Base-by-base conservation (phyloP, 2,888 invertebrate species). In the Crocallis elinguaria region DNA sequence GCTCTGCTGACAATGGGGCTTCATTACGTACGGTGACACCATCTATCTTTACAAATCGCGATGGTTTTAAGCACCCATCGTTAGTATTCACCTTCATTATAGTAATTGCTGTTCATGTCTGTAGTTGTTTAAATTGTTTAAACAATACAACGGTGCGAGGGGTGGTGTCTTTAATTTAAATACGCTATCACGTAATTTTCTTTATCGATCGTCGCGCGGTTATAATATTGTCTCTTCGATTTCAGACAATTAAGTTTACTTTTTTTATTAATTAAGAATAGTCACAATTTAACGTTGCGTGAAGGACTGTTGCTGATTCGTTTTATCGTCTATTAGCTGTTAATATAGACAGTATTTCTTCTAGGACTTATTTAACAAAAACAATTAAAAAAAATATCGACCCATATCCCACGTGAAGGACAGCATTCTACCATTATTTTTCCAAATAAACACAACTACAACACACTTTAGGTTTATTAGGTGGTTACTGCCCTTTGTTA, bases 1-100 rank as follows among this genome's bases (percentile, higher is more conserved):
- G 58, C 62, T 65, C 60, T 63, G 57, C 62, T 62, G 66, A 85
- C 86, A 86, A 87, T 84, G 71, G 80, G 57, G 75, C 80, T 83
- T 90, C 89, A 86, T 91, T 90, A 90, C 75, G 60, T 76, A 85
- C 82, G 77, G 88, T 91, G 90, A 91, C 86, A 84, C 71, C 73
- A 83, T 73, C 69, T 64, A 69, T 73, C 73, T 74, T 73, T 69
- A 70, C 68, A 73, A 75, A 79, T 77, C 70, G 74, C 76, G 63
- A 74, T 77, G 74, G 67, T 76, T 73, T 75, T 71, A 70, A 69
- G 68, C 68, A 71, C 60, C 71, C 60, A 51, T 60, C 51, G 52
- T 56, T 62, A 42, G 45, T 53, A 57, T 59, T 57, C 54, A 50
- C 41, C 62, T 68, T 44, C 61, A 72, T 77, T 70, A 77, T 69